phyloP scores from a whole-genome alignment of 2,797 vertebrate genomes.

The Brachymystax lenok region DNA sequence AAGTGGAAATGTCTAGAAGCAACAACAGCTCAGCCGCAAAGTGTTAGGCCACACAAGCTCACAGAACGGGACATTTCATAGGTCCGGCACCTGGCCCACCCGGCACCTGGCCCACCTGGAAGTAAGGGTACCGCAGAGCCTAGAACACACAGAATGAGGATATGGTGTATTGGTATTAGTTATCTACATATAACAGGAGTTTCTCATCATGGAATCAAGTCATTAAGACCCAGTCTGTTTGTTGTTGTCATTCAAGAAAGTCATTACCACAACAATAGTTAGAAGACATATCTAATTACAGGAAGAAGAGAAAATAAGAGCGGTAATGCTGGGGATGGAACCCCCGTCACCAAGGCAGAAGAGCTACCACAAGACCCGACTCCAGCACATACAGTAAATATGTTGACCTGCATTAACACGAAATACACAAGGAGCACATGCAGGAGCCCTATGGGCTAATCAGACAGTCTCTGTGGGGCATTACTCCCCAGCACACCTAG shows the following conservation, averaged over 20 bases:
- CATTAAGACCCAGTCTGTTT: too few relatives aligned
- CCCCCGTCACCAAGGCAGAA: too few relatives aligned
- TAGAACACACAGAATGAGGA: slow-evolving; percentile 48
- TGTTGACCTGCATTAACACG: too few relatives aligned
- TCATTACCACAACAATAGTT: background rate
- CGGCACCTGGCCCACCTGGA: slow-evolving; percentile 92
- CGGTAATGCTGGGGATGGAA: too few relatives aligned
- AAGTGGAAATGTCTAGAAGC: background rate
- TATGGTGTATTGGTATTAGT: background rate
- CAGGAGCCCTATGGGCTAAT: background rate
- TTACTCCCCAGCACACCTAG: background rate
- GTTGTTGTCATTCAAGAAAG: too few relatives aligned
- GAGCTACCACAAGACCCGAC: too few relatives aligned
- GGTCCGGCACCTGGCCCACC: slow-evolving; percentile 89
- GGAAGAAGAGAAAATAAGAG: background rate
- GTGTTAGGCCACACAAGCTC: too few relatives aligned
- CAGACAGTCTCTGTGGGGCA: background rate
- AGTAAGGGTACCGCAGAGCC: slow-evolving; percentile 92
- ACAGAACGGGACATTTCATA: background rate
- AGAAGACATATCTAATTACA: background rate
- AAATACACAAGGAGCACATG: background rate
- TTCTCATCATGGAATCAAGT: too few relatives aligned
- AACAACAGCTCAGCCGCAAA: too few relatives aligned
- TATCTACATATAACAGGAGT: background rate
- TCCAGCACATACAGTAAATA: too few relatives aligned